Percentiles rank a stretch among this genome's conserved stretches.
These are phyloP conservation scores for Carcina quercana DNA, from an alignment of 2,888 invertebrate genomes.

Conservation along the genomic window DNA sequence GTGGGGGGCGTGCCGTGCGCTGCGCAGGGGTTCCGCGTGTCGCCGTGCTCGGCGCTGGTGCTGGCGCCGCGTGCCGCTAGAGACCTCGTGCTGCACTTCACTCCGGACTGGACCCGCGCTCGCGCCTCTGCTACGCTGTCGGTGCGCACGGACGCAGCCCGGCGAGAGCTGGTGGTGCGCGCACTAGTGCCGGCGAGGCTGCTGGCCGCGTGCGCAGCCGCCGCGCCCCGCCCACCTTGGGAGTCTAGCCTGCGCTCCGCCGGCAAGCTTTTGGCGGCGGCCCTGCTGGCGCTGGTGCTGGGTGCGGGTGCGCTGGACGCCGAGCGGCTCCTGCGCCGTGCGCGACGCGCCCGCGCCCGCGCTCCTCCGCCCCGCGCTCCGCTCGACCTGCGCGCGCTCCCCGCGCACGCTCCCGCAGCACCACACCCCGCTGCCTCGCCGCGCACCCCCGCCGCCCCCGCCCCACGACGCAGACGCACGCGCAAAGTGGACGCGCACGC, in stretches of 20 bases:
- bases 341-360: conserved; percentile 22
- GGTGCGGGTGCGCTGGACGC: conserved; percentile 32
- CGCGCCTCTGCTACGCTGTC: conserved; percentile 30
- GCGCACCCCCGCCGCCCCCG: conserved; percentile 18
- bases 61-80: conserved; percentile 49
- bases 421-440: conserved; percentile 14
- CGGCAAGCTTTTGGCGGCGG: conserved; percentile 41
- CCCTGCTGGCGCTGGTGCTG: conserved; percentile 25
- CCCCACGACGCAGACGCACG: conserved; percentile 26
- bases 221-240: conserved; percentile 66
- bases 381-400: conserved; percentile 28
- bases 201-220: conserved; percentile 26
- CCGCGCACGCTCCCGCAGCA: conserved; percentile 18
- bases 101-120: conserved; percentile 47
- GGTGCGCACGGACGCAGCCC: conserved; percentile 28
- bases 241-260: conserved; percentile 69
- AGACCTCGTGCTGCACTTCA: conserved; percentile 39
- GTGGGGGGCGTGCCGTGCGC: conserved; percentile 41
- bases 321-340: conserved; percentile 25
- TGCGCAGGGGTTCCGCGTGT: conserved; percentile 49
- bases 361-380: conserved; percentile 22
- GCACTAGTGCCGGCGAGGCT: conserved; percentile 31
- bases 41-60: conserved; percentile 43
- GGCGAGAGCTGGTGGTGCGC: conserved; percentile 31
- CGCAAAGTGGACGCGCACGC: conserved; percentile 30